Evolutionary conservation across 2,797 vertebrate species (phyloP), one percentile per base, ranked within the genome.

Genomic region (Melanotaenia nigrans): DNA sequence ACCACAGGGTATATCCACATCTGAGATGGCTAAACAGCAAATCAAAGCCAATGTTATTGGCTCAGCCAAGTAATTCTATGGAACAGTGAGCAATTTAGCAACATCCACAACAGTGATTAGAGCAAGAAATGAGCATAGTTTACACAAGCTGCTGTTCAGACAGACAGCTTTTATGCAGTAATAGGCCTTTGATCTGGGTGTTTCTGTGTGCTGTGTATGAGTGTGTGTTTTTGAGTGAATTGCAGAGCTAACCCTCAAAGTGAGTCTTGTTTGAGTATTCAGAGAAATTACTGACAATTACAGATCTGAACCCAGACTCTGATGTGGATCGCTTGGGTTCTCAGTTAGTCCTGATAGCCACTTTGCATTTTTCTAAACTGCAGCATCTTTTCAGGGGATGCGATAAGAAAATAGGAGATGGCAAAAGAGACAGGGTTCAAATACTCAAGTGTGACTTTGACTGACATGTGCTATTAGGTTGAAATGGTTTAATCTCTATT

Each of bases 401-500:
- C 59, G 69, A 77, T 83, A 69, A 78, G 61, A 67, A 82, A 82
- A 80, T 61, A 16, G 36, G 68, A 56, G 24, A 38, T 47, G 61
- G 54, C 3, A 53, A 68, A 56, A 30, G 54, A 71, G 61, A 75
- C 33, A 56, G 45, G 57, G 33, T 70, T 68, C 53, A 68, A 64
- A 71, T 77, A 49, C 85, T 79, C 81, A 74, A 55, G 73, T 79
- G 70, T 77, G 80, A 86, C 77, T 86, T 79, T 91, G 90, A 92
- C 79, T 91, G 92, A 87, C 85, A 73, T 84, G 81, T 85, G 83
- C 86, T 89, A 84, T 92, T 92, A 90, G 88, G 77, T 56, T 89
- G 88, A 89, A 90, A 88, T 85, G 78, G 83, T 91, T 90, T 92
- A 90, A 90, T 92, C 89, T 91, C 82, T 84, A 79, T 84, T 91